Conservation (phyloP, 1,140 invertebrate genomes). For the Bradynema listronoti region DNA sequence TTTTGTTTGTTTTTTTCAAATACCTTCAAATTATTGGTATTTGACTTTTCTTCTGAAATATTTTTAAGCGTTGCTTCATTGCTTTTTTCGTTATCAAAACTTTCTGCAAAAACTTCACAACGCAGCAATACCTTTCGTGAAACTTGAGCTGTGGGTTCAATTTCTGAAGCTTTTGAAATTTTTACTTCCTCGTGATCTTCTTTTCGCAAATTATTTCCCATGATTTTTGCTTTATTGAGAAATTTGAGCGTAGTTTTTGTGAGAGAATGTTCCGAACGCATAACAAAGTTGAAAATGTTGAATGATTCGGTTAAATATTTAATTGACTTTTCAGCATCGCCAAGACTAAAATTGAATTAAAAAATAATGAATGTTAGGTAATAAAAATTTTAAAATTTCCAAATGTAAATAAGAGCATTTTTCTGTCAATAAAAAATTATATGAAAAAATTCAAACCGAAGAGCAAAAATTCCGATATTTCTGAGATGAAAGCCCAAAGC, state of each 20-base stretch:
- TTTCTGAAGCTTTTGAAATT: not conserved
- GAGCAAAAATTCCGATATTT: conserved; percentile 42
- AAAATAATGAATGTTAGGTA: not conserved
- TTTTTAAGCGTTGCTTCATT: too few relatives aligned
- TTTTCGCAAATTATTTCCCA: not conserved
- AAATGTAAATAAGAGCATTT: not conserved
- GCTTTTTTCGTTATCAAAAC: not conserved
- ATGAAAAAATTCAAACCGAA: not conserved
- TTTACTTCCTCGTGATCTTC: not conserved
- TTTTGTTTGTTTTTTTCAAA: too few relatives aligned
- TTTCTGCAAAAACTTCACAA: not conserved
- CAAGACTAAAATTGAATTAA: conserved; percentile 4
- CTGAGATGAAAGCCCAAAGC: conserved; percentile 46
- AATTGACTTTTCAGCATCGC: not conserved
- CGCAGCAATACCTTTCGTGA: not conserved
- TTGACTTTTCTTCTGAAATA: too few relatives aligned
- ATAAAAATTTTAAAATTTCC: not conserved
- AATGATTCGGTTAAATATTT: conserved; percentile 2
- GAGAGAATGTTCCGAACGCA: conserved; percentile 4
- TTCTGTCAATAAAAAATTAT: not conserved
- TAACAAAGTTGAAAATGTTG: conserved; percentile 8
- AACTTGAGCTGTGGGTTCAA: not conserved
- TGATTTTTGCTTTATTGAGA: not conserved
- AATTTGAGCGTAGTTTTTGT: not conserved
- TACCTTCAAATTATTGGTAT: too few relatives aligned